Evolutionary conservation across 2,797 vertebrate species (phyloP), one percentile per base, ranked within the genome.

Genomic region (Tympanoctomys barrerae): DNA sequence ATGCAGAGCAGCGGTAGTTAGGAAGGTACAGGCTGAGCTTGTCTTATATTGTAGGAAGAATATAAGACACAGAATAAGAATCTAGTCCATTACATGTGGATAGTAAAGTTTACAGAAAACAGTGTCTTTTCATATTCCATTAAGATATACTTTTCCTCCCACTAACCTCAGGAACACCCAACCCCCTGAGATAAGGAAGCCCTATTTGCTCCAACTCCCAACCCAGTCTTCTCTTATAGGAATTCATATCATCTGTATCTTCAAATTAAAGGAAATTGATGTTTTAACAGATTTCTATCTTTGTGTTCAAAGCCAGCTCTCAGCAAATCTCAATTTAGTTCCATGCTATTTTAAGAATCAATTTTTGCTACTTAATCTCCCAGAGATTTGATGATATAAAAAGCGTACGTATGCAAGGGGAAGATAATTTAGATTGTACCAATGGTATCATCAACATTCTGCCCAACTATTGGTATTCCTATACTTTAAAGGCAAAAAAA

Each of bases 161-260:
- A 71, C 77, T 82, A 84, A 81, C 91, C 28, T 95, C 77, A 90
- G 78, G 68, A 73, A 83, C 33, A 94, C n/a, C 78, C 80, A 83
- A 21, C 59, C 81, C 70, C 73, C 24, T 70, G 82, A 85, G 46
- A 80, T 80, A 88, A 92, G 39, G 49, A 88, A 77, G 28, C 26
- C 54, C 68, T 92, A 33, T 77, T 80, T 93, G 42, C 71, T 54
- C 42, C n/a, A 89, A 89, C 78, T 92, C 57, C 77, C 42, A 75
- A 90, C 70, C 70, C 79, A 68, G 9, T 94, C 94, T 98, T 98
- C 97, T 98, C 96, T 98, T 98, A 97, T 22, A 95, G 97, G 97
- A 98, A 97, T 98, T 96, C 75, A 91, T 82, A 91, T 91, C 64
- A 96, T 93, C 61, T 90, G 77, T 81, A 70, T 81, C 36, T 97